phyloP scores from a whole-genome alignment of 2,797 vertebrate genomes.

The Chromis chromis region DNA sequence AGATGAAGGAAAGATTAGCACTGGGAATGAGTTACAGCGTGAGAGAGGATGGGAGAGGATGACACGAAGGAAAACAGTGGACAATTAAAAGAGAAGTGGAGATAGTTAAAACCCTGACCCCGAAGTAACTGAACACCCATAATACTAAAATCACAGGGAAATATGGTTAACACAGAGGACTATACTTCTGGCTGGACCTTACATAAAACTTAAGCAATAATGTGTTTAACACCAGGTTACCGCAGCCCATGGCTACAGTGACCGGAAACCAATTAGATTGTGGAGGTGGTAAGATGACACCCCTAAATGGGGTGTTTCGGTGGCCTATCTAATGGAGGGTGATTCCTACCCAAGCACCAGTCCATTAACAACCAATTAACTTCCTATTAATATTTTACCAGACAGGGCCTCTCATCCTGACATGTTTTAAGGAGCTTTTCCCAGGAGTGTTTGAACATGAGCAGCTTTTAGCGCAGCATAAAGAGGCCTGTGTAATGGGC shows the following conservation, averaged over 20 bases:
- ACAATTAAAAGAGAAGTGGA: constrained; percentile 16
- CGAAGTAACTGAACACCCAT: constrained; percentile 49
- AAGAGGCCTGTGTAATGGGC: constrained; percentile 86
- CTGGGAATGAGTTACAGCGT: constrained; percentile 1
- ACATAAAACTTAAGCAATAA: constrained; percentile 63
- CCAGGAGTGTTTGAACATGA: constrained; percentile 87
- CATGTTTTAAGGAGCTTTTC: constrained; percentile 84
- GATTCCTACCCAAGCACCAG: constrained; percentile 80
- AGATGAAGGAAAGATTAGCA: constrained; percentile 41
- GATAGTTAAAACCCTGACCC: constrained; percentile 19
- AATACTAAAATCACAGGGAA: constrained; percentile 33
- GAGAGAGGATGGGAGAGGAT: background rate
- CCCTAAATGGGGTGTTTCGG: constrained; percentile 69
- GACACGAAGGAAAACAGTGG: constrained; percentile 26
- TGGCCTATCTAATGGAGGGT: constrained; percentile 79
- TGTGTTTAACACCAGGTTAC: constrained; percentile 70
- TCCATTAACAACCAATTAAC: constrained; percentile 88
- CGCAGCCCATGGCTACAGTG: constrained; percentile 58
- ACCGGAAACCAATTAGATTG: constrained; percentile 76
- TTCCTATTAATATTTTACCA: constrained; percentile 88
- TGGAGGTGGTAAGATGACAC: constrained; percentile 77
- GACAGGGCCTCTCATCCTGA: constrained; percentile 83
- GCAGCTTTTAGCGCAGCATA: constrained; percentile 87
- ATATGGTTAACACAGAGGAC: constrained; percentile 25
- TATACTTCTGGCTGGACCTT: constrained; percentile 37